Evolutionary conservation across 2,797 vertebrate genomes (phyloP).

Genomic region (Leptatherina wallacei): DNA sequence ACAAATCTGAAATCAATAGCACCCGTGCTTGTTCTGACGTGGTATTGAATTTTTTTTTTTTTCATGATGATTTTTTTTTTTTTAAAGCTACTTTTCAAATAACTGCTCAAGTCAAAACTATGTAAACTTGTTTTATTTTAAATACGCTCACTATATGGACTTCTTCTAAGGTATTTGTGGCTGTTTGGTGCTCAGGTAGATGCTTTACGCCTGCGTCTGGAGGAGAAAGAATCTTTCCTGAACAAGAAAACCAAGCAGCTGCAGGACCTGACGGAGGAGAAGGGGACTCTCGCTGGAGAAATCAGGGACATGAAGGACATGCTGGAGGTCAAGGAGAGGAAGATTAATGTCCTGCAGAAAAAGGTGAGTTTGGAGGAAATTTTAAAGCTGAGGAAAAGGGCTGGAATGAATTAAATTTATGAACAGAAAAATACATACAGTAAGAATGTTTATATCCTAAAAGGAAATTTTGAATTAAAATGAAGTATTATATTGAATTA

Average conservation of each 20-base stretch:
- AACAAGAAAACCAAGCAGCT: slow-evolving; percentile 99
- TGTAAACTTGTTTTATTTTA: slow-evolving; percentile 5
- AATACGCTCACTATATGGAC: background rate
- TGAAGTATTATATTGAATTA: background rate
- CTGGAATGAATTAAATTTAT: background rate
- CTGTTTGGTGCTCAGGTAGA: slow-evolving; percentile 86
- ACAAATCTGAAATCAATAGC: slow-evolving; percentile 4
- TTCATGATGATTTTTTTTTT: background rate
- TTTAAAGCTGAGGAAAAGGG: background rate
- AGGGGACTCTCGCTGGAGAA: slow-evolving; percentile 96
- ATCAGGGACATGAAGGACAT: slow-evolving; percentile 99
- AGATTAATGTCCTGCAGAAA: slow-evolving; percentile 98
- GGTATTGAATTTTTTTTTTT: background rate
- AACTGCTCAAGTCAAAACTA: background rate
- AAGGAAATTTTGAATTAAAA: background rate
- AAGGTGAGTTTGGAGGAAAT: slow-evolving; percentile 84
- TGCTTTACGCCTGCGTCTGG: slow-evolving; percentile 93
- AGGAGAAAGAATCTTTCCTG: slow-evolving; percentile 98
- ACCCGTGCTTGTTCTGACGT: background rate
- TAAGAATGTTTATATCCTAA: background rate
- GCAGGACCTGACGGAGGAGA: slow-evolving; percentile 98
- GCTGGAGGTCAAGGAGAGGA: slow-evolving; percentile 98
- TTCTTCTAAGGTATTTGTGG: slow-evolving; percentile 6
- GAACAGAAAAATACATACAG: background rate
- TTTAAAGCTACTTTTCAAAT: background rate